Base-by-base conservation (phyloP, 2,888 invertebrate species). In the Callyntrura guangdongensis region DNA sequence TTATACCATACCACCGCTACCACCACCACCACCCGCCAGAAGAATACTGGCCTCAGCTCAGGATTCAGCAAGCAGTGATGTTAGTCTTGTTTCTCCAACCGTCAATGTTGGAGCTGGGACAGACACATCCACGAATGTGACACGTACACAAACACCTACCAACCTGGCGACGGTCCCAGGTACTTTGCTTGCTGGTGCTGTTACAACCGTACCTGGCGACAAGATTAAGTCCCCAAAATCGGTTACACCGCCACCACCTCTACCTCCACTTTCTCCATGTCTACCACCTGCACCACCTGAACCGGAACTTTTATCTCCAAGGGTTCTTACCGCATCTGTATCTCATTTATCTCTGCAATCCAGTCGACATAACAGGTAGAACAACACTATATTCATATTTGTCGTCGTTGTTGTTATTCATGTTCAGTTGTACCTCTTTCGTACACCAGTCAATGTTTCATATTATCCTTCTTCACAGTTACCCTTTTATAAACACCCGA, bases 271-370 rank as follows among this genome's bases (percentile, higher is more conserved):
- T 81, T 93, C 93, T 87, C 93, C 94, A 74, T 92, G 93, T 74
- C 86, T 92, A 79, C 93, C 93, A 84, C 90, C 93, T 72, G 93
- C 92, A 85, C 93, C 94, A 89, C 93, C 93, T 17, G 93, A 93
- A 74, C 93, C 93, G 25, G 93, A 94, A 89, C 92, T 93, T 69
- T 91, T 94, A 61, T 93, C 93, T 77, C 93, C 93, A 22, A 93
- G 94, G 69, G 92, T 93, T 90, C 92, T 94, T 90, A 93, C 94
- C 83, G 94, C 93, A 83, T 93, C 93, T 82, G 93, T 93, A 53
- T 93, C 94, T 82, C 94, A 94, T 92, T 91, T 93, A 94, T 94
- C 92, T 94, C 95, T 87, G 94, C 95, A 90, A 91, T 94, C 94
- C 82, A 94, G 91, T 91, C 93, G 94, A 72, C 94, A 94, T 92